Base-by-base conservation (phyloP, 1,140 invertebrate species). In the Cecropterus lyciades region DNA sequence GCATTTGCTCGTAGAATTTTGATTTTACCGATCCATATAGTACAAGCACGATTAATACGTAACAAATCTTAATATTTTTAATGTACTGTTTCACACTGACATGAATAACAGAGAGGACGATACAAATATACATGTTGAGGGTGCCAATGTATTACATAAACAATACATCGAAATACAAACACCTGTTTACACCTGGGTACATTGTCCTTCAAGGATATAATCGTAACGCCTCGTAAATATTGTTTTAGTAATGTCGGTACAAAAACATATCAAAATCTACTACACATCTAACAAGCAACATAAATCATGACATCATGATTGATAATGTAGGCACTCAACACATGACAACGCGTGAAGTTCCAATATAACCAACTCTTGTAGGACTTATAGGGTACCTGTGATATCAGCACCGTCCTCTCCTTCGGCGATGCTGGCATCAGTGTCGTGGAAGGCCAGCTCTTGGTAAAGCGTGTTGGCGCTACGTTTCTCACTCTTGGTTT, bases 381-480 rank as follows among this genome's bases (percentile, higher is more conserved):
- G 37, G 13, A 51, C 33, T 2, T 11, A 6, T n/a, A n/a, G n/a
- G n/a, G 55, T 77, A 97, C 97, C 97, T 84, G 97, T 98, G 67
- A 98, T 97, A 87, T 98, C 97, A 66, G 95, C 95, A 46, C 95
- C 94, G 80, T 98, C 97, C 75, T 97, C 97, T 79, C 96, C 95
- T 89, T 98, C 97, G 37, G 95, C 95, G 5, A 96, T 93, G 55
- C 79, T 88, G 10, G 95, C 94, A 86, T 97, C 96, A 5, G 95
- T 95, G 87, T 97, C 97, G 88, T 97, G 95, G 92, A 98, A 98
- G 82, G 97, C 97, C 5, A 98, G 93, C 87, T 98, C 97, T 93
- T 98, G 97, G 89, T 98, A 98, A 11, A 98, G 92, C 3, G 97
- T 98, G 89, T 98, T 98, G 10, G 95, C 97, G 84, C 96, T 97